A percentile compares a stretch with the other conserved stretches of the same genome.
Evolutionary conservation across 2,797 vertebrate genomes (phyloP).

Genomic region (Ibycter americanus): DNA sequence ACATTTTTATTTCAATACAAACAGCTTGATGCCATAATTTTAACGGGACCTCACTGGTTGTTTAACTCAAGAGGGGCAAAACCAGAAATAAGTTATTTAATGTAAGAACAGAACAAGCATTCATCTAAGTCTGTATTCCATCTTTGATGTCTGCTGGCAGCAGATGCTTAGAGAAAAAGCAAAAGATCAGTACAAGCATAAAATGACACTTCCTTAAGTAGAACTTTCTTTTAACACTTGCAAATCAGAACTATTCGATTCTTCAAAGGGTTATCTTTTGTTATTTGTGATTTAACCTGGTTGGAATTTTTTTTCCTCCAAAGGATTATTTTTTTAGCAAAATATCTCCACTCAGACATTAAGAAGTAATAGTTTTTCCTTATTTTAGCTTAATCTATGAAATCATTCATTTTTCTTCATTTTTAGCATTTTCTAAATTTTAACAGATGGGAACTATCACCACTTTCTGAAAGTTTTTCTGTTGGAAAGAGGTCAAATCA

Average conservation of each 20-base stretch:
- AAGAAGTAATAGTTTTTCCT: background rate
- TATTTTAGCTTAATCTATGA: background rate
- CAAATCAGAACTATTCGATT: background rate
- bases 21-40: background rate
- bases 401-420: background rate
- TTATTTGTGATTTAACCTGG: background rate
- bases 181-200: background rate
- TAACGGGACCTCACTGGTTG: background rate
- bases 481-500: background rate
- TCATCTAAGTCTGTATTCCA: background rate
- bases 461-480: background rate
- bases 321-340: background rate
- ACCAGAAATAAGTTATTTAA: background rate
- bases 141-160: background rate
- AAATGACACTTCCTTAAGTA: background rate
- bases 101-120: background rate
- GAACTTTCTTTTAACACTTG: background rate
- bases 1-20: background rate
- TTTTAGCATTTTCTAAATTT: background rate
- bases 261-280: background rate
- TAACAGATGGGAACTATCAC: background rate
- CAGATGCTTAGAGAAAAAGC: background rate
- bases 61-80: background rate
- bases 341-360: background rate
- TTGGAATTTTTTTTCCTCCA: background rate